Evolutionary conservation across 1,140 invertebrate species (phyloP).

Genomic region (Capitella teleta): DNA sequence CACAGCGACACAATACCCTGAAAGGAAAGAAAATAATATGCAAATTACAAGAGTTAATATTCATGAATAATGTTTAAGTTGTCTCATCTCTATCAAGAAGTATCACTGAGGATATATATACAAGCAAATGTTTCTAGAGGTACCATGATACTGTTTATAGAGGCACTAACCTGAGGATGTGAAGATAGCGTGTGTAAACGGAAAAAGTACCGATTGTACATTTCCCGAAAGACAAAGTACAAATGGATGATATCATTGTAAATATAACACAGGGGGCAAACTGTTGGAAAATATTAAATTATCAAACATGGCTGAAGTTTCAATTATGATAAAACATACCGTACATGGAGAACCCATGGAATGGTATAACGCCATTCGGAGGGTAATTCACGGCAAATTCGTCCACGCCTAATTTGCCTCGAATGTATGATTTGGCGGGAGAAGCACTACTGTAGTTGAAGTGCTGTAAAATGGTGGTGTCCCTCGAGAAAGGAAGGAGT

Average conservation of each 20-base stretch:
- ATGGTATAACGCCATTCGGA: constrained; percentile 87
- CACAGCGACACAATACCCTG: constrained; percentile 40
- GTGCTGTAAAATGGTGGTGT: constrained; percentile 60
- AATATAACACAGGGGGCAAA: constrained; percentile 85
- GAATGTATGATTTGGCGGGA: constrained; percentile 38
- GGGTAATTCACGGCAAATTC: constrained; percentile 62
- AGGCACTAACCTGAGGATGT: constrained; percentile 72
- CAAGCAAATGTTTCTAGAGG: background rate
- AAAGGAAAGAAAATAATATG: constrained; percentile 4
- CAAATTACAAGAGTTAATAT: background rate
- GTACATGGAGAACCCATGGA: constrained; percentile 95
- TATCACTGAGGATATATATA: too few relatives aligned
- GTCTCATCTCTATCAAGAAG: too few relatives aligned
- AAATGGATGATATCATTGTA: constrained; percentile 76
- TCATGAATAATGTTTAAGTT: background rate
- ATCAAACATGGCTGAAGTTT: background rate
- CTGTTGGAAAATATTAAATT: constrained; percentile 42
- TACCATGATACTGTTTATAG: constrained; percentile 45
- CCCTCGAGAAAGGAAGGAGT: constrained; percentile 85
- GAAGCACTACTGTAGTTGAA: constrained; percentile 38
- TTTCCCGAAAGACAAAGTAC: constrained; percentile 80
- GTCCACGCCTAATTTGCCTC: constrained; percentile 35
- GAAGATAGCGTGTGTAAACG: constrained; percentile 80
- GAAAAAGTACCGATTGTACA: constrained; percentile 86
- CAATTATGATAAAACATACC: constrained; percentile 49